Evolutionary conservation across 2,797 vertebrate species (phyloP), one percentile per base, ranked within the genome.

Genomic region (Schizothorax lantsangensis): DNA sequence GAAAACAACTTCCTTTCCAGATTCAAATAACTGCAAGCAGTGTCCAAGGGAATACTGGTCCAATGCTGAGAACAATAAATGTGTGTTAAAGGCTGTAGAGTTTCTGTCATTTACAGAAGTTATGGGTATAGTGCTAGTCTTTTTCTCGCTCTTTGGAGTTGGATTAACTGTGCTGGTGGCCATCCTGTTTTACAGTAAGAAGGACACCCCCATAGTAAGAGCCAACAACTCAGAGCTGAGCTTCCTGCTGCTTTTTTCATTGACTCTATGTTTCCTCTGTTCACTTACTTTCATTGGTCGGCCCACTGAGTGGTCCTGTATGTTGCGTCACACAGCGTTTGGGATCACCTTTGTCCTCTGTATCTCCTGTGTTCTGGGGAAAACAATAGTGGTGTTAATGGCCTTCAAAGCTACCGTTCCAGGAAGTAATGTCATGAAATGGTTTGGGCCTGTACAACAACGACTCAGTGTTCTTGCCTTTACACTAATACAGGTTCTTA

Each of bases 211-310:
- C 0, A 52, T 95, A 5, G 94, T 95, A 8, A 93, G 71, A 33
- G 94, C 94, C 47, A 95, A 95, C 86, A 95, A 95, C 89, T 95
- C 94, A 15, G 94, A 95, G 88, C 84, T 95, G 86, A 95, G 95
- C 88, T 95, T 95, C 88, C 88, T 95, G 85, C 85, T 54, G 17
- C 52, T 54, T 17, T 54, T 54, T 6, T 54, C 52, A 54, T 54
- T 54, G 17, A 1, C 52, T 54, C 2, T 54, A 6, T 54, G 52
- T 54, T 54, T 95, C 82, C 88, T 95, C n/a, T 95, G 95, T 71
- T 95, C 95, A 26, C 86, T 95, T 62, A 94, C 93, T 47, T 95
- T 95, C 90, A 93, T 95, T 0, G 93, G 94, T 21, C 88, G 21
- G 19, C 95, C 94, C 10, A 91, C 93, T 33, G 74, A 92, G 30